These are phyloP conservation scores for Macrobrachium rosenbergii DNA, from an alignment of 1,140 invertebrate genomes.

Conservation along the genomic window DNA sequence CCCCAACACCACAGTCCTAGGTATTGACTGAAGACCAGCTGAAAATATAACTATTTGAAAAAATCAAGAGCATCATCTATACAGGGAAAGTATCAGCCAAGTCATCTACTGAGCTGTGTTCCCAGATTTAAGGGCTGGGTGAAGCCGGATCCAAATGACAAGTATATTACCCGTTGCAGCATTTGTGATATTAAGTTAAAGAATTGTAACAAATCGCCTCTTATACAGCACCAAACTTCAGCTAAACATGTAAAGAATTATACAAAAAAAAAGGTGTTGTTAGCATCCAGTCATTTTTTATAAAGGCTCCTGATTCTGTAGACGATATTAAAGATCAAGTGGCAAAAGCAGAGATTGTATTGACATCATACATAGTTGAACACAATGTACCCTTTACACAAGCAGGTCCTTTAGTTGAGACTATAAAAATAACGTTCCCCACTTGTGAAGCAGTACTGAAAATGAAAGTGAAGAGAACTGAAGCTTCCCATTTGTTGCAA, in stretches of 20 bases:
- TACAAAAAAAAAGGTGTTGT: slow-evolving; percentile 11
- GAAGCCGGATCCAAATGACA: too few species aligned
- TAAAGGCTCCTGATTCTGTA: slow-evolving; percentile 11
- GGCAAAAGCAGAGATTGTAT: slow-evolving; percentile 23
- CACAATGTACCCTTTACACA: slow-evolving; percentile 32
- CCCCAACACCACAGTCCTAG: too few species aligned
- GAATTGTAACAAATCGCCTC: slow-evolving; percentile 28
- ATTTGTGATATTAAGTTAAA: slow-evolving; percentile 16
- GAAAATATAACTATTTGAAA: too few species aligned
- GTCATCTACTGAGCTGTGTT: too few species aligned
- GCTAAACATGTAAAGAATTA: slow-evolving; percentile 29
- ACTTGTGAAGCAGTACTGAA: slow-evolving; percentile 15
- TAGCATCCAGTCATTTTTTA: slow-evolving; percentile 11
- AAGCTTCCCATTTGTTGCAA: slow-evolving; percentile 41
- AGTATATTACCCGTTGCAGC: not conserved
- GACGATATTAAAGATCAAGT: slow-evolving; percentile 14
- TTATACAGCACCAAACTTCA: slow-evolving; percentile 16
- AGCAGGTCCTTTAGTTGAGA: slow-evolving; percentile 20
- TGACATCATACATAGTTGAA: slow-evolving; percentile 26
- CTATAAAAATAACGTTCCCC: slow-evolving; percentile 23
- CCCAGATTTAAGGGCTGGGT: too few species aligned
- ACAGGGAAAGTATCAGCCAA: too few species aligned
- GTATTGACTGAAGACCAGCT: too few species aligned
- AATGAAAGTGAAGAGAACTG: slow-evolving; percentile 35
- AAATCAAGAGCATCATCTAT: too few species aligned